Evolutionary conservation across 2,113 vertebrate genomes (phyloP), one percentile per base, ranked within the genome.

Genomic region (Cinclus cinclus): DNA sequence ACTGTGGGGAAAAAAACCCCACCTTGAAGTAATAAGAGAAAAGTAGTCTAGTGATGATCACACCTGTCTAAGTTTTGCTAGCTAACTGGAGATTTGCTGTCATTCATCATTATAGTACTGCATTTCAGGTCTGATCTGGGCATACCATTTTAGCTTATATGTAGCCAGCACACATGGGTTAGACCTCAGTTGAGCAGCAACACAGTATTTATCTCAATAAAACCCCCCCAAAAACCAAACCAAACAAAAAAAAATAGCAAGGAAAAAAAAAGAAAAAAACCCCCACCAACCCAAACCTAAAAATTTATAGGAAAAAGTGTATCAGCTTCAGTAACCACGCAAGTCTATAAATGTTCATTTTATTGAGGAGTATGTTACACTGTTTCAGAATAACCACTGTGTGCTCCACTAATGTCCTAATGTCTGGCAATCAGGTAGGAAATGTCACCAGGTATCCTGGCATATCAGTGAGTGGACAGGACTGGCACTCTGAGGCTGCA

Each of bases 301-400:
- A 8, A 60, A 8, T 2, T 24, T 14, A 1, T 3, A 24, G 52
- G 68, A 53, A 73, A 64, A 79, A 52, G 22, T 35, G 0, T 15
- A 50, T 33, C 27, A 69, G 33, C 68, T 90, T 94, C 76, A 84
- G 63, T 67, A 75, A 73, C 63, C 90, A 83, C 6, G 50, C 71
- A 86, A 79, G 85, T 60, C 90, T 60, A 59, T 55, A 30, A 86
- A 67, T 39, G 27, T 30, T 52, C 65, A 24, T 77, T 75, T 80
- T 46, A 80, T 37, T 9, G 80, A 89, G 75, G 35, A 91, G 13
- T 19, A 31, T 21, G 41, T 69, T 60, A 78, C 17, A 28, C 24
- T 92, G 25, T 96, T 95, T 93, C 77, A 86, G 95, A 92, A 95
- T 79, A 93, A 90, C 39, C 78, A 76, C 50, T 81, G 27, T 52